Evolutionary conservation across 2,113 vertebrate species (phyloP).

Genomic region (Pipra filicauda): DNA sequence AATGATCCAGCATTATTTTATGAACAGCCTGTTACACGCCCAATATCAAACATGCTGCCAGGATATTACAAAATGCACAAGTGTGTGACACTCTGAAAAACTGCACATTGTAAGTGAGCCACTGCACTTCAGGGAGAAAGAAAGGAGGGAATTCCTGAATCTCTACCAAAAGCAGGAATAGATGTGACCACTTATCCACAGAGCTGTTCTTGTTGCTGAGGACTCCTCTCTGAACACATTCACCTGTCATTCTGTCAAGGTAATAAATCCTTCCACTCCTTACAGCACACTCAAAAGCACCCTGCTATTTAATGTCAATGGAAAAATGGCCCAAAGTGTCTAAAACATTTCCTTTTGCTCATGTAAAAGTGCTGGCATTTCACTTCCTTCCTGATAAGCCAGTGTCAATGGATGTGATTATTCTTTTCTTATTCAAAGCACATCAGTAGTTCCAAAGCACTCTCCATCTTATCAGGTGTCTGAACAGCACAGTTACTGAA

Average conservation of each 20-base stretch:
- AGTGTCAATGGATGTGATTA: constrained; percentile 81
- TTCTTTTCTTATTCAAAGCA: constrained; percentile 84
- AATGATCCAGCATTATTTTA: too few species aligned
- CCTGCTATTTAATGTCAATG: constrained; percentile 71
- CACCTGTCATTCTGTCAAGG: constrained; percentile 71
- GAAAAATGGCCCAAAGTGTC: constrained; percentile 71
- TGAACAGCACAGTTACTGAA: constrained; percentile 80
- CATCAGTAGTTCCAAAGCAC: constrained; percentile 84
- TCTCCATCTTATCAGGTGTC: constrained; percentile 82
- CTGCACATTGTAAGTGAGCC: too few species aligned
- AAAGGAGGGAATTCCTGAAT: too few species aligned
- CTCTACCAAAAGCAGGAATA: constrained; percentile 55
- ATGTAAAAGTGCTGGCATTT: constrained; percentile 83
- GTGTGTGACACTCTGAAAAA: too few species aligned
- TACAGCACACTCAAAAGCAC: constrained; percentile 63
- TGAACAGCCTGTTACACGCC: too few species aligned
- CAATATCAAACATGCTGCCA: too few species aligned
- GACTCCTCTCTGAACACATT: constrained; percentile 68
- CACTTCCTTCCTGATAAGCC: constrained; percentile 79
- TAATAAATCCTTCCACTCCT: constrained; percentile 77
- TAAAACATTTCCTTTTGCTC: constrained; percentile 85
- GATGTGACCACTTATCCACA: constrained; percentile 67
- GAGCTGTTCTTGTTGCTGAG: constrained; percentile 54
- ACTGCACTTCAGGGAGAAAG: too few species aligned
- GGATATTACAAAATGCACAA: too few species aligned